phyloP scores from a whole-genome alignment of 2,888 invertebrate genomes.

The Plagodis dolabraria region DNA sequence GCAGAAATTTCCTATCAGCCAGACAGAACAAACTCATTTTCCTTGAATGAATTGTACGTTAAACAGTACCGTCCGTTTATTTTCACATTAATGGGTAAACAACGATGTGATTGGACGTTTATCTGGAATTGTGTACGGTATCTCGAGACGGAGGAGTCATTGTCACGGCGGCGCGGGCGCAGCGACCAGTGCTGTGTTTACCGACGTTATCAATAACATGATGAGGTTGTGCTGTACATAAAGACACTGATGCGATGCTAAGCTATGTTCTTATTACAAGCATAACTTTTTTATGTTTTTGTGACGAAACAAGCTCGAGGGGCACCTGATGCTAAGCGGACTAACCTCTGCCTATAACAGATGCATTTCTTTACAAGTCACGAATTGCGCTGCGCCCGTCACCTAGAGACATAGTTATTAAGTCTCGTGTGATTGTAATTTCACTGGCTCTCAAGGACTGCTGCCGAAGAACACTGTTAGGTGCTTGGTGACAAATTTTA shows the following conservation, averaged over 20 bases:
- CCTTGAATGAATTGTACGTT: conserved; percentile 20
- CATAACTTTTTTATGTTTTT: no score
- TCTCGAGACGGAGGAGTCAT: conserved; percentile 64
- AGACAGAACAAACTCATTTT: conserved; percentile 4
- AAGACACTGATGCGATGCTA: conserved; percentile 38
- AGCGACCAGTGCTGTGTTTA: conserved; percentile 70
- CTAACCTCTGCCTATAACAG: no score
- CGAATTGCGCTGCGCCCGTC: no score
- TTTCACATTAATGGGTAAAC: conserved; percentile 34
- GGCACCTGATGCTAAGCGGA: no score
- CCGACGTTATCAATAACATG: conserved; percentile 78
- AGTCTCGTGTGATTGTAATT: no score
- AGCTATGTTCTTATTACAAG: neutral
- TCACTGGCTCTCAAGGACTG: no score
- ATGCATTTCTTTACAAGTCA: no score
- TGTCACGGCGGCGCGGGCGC: conserved; percentile 61
- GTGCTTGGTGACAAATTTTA: no score
- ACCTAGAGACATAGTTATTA: no score
- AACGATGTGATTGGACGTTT: conserved; percentile 61
- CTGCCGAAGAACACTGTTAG: no score
- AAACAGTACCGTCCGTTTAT: conserved; percentile 13
- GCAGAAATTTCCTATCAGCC: neutral
- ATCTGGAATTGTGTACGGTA: conserved; percentile 60
- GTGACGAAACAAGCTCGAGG: no score
- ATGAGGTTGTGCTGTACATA: conserved; percentile 34